phyloP scores from a whole-genome alignment of 64 coral and sea anemone genomes.

The Catalaphyllia jardinei region DNA sequence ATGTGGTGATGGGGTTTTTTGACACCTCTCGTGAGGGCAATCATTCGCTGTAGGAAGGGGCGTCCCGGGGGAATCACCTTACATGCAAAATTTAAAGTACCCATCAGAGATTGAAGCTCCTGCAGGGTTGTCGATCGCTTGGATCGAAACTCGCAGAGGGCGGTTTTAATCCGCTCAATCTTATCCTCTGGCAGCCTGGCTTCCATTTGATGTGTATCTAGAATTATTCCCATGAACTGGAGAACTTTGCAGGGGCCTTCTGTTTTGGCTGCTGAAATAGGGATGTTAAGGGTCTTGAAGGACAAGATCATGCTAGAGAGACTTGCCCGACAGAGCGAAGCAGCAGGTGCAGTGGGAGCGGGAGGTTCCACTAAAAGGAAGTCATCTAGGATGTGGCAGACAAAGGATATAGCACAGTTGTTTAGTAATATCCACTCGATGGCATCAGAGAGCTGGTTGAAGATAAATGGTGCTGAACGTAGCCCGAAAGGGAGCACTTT shows the following conservation, averaged over 20 bases:
- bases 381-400: conserved; percentile 62
- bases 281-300: conserved; percentile 21
- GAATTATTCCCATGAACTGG: conserved; percentile 45
- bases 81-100: conserved; percentile 39
- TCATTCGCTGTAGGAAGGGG: conserved; percentile 28
- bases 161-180: background rate
- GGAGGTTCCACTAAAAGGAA: conserved; percentile 40
- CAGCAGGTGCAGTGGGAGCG: background rate
- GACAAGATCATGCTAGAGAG: conserved; percentile 5
- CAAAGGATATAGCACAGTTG: conserved; percentile 45
- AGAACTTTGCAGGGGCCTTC: conserved; percentile 20
- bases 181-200: conserved; percentile 16
- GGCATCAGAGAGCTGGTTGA: conserved; percentile 41
- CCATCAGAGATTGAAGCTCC: conserved; percentile 1
- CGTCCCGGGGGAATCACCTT: conserved; percentile 20
- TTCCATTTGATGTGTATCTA: background rate
- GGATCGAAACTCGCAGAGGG: background rate
- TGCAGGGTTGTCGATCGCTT: conserved; percentile 5
- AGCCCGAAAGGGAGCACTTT: conserved; percentile 44
- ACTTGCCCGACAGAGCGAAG: conserved; percentile 34
- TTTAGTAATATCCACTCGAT: conserved; percentile 47
- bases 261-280: background rate
- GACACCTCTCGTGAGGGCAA: conserved; percentile 14
- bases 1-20: conserved; percentile 27
- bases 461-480: conserved; percentile 15